Evolutionary conservation across 1,140 invertebrate genomes (phyloP).

Genomic region (Calliphora vicina): DNA sequence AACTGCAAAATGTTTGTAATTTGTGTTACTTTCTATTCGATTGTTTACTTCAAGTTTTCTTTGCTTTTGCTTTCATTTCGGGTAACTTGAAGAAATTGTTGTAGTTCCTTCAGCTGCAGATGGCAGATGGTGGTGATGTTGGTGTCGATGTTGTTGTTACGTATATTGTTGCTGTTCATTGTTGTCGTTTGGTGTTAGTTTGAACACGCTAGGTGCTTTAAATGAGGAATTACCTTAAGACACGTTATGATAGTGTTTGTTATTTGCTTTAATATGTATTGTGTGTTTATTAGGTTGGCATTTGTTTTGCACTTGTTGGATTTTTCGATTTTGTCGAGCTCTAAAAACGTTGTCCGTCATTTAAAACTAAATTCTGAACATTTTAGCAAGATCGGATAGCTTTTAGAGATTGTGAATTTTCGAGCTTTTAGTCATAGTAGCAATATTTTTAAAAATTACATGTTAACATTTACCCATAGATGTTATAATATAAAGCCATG

Average conservation of each 20-base stretch:
- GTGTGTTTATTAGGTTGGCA: too few species aligned
- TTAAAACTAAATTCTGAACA: too few species aligned
- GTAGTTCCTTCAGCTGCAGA: background rate
- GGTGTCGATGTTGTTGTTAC: background rate
- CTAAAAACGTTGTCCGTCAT: too few species aligned
- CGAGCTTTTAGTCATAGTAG: too few species aligned
- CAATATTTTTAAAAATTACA: too few species aligned
- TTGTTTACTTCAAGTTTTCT: background rate
- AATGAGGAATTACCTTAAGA: conserved; percentile 25
- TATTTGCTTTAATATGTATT: too few species aligned
- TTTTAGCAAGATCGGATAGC: too few species aligned
- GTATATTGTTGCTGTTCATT: background rate
- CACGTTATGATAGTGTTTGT: conserved; percentile 23
- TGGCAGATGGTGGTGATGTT: background rate
- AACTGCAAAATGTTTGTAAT: background rate
- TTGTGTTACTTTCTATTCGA: background rate
- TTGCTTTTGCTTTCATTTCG: background rate
- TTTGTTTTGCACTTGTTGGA: too few species aligned
- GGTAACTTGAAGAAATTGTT: background rate
- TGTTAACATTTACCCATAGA: too few species aligned
- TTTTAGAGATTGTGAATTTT: too few species aligned
- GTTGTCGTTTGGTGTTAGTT: conserved; percentile 27
- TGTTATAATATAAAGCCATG: too few species aligned
- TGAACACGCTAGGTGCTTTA: conserved; percentile 22
- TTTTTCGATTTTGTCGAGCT: too few species aligned